phyloP scores from a whole-genome alignment of 2,113 vertebrate genomes.

The Synchiropus splendidus region DNA sequence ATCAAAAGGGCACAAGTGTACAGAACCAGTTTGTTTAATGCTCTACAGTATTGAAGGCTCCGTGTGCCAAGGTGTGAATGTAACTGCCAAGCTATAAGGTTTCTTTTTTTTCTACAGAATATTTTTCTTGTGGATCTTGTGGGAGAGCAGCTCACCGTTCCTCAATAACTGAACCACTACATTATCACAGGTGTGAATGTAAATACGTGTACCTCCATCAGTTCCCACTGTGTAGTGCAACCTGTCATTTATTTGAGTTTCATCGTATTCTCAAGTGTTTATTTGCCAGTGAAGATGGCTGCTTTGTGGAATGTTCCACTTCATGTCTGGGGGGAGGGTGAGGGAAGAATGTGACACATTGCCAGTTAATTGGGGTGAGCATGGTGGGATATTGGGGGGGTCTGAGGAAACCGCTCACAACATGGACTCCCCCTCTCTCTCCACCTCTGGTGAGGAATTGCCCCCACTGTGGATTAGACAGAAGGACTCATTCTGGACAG shows the following conservation, averaged over 20 bases:
- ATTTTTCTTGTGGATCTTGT: slow-evolving; percentile 22
- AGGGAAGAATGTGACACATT: slow-evolving; percentile 51
- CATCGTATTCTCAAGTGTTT: slow-evolving; percentile 12
- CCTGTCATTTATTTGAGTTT: slow-evolving; percentile 37
- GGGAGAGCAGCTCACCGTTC: slow-evolving; percentile 6
- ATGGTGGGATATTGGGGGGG: slow-evolving; percentile 14
- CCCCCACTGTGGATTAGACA: slow-evolving; percentile 31
- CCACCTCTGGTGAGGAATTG: slow-evolving; percentile 32
- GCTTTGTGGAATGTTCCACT: slow-evolving; percentile 56
- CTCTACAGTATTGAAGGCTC: slow-evolving; percentile 24
- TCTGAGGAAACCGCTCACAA: slow-evolving; percentile 30
- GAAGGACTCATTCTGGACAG: slow-evolving; percentile 53
- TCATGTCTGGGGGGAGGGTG: slow-evolving; percentile 38
- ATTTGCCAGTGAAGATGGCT: slow-evolving; percentile 57
- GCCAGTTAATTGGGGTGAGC: slow-evolving; percentile 23
- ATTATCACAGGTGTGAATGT: slow-evolving; percentile 41
- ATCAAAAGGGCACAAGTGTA: slow-evolving; percentile 46
- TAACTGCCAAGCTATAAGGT: slow-evolving; percentile 36
- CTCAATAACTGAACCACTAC: slow-evolving; percentile 29
- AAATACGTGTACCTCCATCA: slow-evolving; percentile 43
- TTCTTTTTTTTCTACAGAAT: slow-evolving; percentile 23
- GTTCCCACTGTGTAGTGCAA: slow-evolving; percentile 37
- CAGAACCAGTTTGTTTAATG: slow-evolving; percentile 26
- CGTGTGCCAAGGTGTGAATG: slow-evolving; percentile 40
- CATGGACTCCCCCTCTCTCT: slow-evolving; percentile 57